A percentile compares a stretch with the other conserved stretches of the same genome.
Evolutionary conservation across 2,888 invertebrate genomes (phyloP).

Genomic region (Ditula angustiorana): DNA sequence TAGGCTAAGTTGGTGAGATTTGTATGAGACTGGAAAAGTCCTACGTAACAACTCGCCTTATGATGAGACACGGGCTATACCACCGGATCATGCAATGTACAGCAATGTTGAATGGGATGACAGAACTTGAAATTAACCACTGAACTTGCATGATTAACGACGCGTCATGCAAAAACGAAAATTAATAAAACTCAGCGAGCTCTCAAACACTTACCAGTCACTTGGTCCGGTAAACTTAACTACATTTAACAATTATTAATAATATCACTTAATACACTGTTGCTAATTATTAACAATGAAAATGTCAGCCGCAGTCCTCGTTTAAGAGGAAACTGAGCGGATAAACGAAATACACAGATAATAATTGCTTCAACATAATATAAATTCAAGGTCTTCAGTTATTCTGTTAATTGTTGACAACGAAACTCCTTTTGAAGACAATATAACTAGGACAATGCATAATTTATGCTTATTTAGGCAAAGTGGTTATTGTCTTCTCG

Average conservation of each 20-base stretch:
- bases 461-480: not conserved
- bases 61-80: constrained; percentile 53
- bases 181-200: constrained; percentile 26
- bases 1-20: not conserved
- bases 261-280: constrained; percentile 25
- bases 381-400: constrained; percentile 62
- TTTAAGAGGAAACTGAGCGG: constrained; percentile 56
- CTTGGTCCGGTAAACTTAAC: constrained; percentile 29
- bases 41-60: constrained; percentile 23
- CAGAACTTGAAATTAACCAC: constrained; percentile 43
- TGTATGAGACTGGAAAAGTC: constrained; percentile 6
- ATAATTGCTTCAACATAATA: constrained; percentile 55
- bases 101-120: constrained; percentile 43
- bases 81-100: constrained; percentile 61
- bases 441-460: constrained; percentile 12
- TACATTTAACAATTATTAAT: constrained; percentile 15
- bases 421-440: constrained; percentile 15
- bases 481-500: not conserved
- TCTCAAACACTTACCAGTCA: constrained; percentile 42
- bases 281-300: constrained; percentile 3
- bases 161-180: constrained; percentile 60
- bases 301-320: constrained; percentile 45
- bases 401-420: constrained; percentile 40
- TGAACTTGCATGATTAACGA: constrained; percentile 57
- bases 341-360: constrained; percentile 47